Base-by-base conservation (phyloP, 2,797 vertebrate species). In the Cynodonichthys magdalenae region DNA sequence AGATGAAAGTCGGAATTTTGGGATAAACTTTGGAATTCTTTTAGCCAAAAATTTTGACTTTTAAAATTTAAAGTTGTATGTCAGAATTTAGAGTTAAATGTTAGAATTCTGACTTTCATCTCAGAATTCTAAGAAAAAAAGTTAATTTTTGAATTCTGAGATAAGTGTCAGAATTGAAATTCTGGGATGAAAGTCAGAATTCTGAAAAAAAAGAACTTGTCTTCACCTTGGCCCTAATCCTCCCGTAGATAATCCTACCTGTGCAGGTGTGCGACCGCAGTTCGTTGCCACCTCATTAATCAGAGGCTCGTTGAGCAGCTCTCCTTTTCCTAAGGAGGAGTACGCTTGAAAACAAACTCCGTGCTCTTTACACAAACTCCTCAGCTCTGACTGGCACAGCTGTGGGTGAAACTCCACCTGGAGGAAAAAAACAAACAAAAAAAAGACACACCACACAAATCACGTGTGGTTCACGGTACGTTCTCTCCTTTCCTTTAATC, bases 321-420 rank as follows among this genome's bases (percentile, higher is more conserved):
- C 44, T 44, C 94, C 94, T 56, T 75, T 86, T 8, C 94, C 95
- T 28, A 95, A 75, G 2, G 95, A 95, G 2, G 94, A 93, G 77
- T 94, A 95, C 0, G 94, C 93, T 68, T 95, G 93, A 41, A 96
- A 92, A 77, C 93, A 94, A 53, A 96, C 88, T 6, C 86, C 87
- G 4, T 71, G 77, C 61, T 90, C 83, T 19, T 75, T 28, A 70
- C 95, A 96, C 58, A 94, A 79, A 4, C 24, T 69, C 58, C 91
- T 91, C 45, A 95, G 85, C 64, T 91, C 90, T 0, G 11, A 48
- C 77, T 95, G 94, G 51, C 79, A 72, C 51, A 95, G 77, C 6
- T n/a, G 71, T 0, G 95, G 95, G 60, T 95, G 95, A 65, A 92
- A 95, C 68, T 95, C 95, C 7, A 94, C 94, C 87, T 95, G 89